Conservation (phyloP, 2,113 vertebrate genomes). For the Tylochromis polylepis region DNA sequence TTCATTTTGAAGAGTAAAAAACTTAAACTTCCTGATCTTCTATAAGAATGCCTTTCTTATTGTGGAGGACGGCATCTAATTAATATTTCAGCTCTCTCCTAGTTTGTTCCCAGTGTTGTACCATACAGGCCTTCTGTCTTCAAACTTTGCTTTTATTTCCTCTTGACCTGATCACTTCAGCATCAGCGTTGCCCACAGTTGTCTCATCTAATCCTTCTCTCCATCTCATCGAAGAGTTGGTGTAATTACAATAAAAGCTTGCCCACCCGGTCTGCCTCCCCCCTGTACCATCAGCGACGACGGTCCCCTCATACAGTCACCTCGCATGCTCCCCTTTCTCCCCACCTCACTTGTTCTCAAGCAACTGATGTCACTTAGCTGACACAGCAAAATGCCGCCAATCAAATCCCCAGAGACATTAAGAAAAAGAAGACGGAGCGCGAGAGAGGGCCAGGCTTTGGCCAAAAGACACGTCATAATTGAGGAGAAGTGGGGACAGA, state of each 20-base stretch:
- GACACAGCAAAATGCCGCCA: conserved; percentile 64
- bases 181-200: neutral
- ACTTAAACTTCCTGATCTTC: neutral
- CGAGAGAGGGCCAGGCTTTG: neutral
- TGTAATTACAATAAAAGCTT: conserved; percentile 69
- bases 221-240: neutral
- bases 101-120: neutral
- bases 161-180: conserved; percentile 17
- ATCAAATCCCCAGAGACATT: conserved; percentile 37
- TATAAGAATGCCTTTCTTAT: neutral
- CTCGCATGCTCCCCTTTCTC: neutral
- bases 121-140: neutral
- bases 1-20: neutral
- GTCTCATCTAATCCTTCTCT: conserved; percentile 13
- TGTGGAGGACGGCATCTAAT: neutral
- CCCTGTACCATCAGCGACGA: neutral
- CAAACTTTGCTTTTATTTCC: conserved; percentile 35
- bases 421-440: conserved; percentile 26
- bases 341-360: conserved; percentile 12
- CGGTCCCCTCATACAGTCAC: conserved; percentile 1
- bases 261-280: conserved; percentile 40
- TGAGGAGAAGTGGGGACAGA: conserved; percentile 7
- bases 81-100: neutral
- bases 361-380: conserved; percentile 73
- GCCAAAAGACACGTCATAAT: conserved; percentile 55